Percentiles rank a stretch among this genome's conserved stretches.
These are phyloP conservation scores for Sesia apiformis DNA, from an alignment of 2,888 invertebrate species.

Conservation along the genomic window DNA sequence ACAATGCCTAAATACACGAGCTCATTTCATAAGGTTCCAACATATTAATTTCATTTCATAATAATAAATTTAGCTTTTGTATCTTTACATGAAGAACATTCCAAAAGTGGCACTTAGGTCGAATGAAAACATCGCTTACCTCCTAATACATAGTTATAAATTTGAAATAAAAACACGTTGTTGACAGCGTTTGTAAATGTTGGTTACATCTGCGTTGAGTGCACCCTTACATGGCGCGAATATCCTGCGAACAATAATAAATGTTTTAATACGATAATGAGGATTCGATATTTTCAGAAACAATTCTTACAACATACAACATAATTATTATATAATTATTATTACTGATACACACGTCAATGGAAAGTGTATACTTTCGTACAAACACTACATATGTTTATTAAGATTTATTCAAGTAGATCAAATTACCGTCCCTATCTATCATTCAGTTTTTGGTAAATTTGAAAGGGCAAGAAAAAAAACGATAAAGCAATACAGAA, in stretches of 20 bases:
- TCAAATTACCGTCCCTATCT: no score
- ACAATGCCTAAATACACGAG: not conserved
- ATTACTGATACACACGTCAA: no score
- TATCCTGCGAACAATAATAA: conserved; percentile 38
- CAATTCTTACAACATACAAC: no score
- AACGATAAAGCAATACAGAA: no score
- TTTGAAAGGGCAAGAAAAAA: no score
- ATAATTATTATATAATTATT: no score
- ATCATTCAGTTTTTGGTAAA: no score
- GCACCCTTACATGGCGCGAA: conserved; percentile 44
- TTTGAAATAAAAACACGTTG: not conserved
- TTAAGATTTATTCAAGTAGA: no score
- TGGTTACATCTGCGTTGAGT: not conserved
- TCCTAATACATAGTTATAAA: not conserved
- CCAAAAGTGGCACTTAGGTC: conserved; percentile 36
- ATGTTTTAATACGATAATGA: no score
- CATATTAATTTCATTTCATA: not conserved
- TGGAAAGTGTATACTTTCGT: no score
- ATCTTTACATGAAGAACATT: conserved; percentile 16
- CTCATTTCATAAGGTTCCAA: not conserved
- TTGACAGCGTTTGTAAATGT: not conserved
- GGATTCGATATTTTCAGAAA: no score
- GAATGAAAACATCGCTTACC: conserved; percentile 14
- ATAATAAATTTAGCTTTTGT: conserved; percentile 11
- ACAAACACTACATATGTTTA: no score